These are phyloP conservation scores for Chionis minor DNA, from an alignment of 2,113 vertebrate species.

Conservation along the genomic window DNA sequence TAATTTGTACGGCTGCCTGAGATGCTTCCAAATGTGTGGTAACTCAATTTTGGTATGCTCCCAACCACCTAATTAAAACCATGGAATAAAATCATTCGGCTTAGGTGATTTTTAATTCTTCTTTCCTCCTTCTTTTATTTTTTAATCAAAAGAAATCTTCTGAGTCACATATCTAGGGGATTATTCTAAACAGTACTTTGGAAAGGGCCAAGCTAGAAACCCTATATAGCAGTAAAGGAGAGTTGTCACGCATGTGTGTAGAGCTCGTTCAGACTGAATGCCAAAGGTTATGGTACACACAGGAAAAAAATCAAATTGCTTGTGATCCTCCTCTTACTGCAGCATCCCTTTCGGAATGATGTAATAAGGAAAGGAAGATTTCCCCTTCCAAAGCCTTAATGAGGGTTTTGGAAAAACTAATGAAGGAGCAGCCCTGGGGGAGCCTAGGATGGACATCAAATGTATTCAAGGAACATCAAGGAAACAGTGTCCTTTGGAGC, in stretches of 20 bases:
- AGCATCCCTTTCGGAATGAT: not conserved
- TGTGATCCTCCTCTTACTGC: not conserved
- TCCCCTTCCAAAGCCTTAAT: not conserved
- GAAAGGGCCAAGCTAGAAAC: conserved; percentile 17
- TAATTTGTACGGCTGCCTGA: conserved; percentile 66
- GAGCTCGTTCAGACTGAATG: not conserved
- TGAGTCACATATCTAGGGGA: not conserved
- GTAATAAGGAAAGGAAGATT: not conserved
- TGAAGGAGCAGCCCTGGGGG: not conserved
- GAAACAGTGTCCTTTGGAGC: not conserved
- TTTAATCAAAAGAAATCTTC: conserved; percentile 16
- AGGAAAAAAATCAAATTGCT: conserved; percentile 8
- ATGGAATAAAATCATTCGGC: not conserved
- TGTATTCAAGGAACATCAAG: not conserved
- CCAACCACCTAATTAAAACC: conserved; percentile 50
- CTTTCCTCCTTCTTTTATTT: not conserved
- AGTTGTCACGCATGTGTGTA: not conserved
- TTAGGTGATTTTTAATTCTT: conserved; percentile 24
- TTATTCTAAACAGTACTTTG: conserved; percentile 4
- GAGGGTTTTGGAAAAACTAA: not conserved
- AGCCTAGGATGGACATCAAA: rapidly evolving
- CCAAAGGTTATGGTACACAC: conserved; percentile 1
- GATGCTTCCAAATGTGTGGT: conserved; percentile 60
- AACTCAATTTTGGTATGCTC: conserved; percentile 29
- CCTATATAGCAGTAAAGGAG: not conserved